Conservation (phyloP, 2,113 vertebrate species). For the Scartelaos histophorus region DNA sequence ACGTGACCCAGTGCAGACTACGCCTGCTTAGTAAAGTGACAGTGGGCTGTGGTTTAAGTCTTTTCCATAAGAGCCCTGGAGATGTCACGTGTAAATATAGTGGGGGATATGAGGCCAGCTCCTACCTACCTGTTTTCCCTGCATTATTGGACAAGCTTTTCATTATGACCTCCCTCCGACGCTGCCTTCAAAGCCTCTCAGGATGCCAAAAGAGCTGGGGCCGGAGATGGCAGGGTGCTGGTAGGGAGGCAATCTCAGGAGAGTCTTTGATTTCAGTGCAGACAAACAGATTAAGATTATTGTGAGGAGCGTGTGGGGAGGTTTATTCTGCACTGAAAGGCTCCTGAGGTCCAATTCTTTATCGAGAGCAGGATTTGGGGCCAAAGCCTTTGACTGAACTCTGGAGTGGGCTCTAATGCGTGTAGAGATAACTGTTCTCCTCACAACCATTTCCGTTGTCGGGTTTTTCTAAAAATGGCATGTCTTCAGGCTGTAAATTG, state of each 20-base stretch:
- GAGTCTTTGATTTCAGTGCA: constrained; percentile 46
- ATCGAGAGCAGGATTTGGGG: neutral
- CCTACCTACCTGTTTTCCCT: constrained; percentile 19
- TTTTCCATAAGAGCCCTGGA: neutral
- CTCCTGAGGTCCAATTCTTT: constrained; percentile 15
- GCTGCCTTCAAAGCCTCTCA: constrained; percentile 14
- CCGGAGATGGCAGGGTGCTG: neutral
- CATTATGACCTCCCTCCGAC: constrained; percentile 18
- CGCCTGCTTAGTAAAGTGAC: neutral
- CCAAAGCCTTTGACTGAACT: too few relatives aligned
- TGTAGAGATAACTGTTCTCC: neutral
- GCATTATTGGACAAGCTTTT: constrained; percentile 30
- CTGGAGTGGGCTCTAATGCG: neutral
- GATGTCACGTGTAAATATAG: neutral
- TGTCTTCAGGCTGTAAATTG: neutral
- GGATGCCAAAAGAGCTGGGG: constrained; percentile 8
- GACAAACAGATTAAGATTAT: constrained; percentile 53
- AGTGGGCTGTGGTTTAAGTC: neutral
- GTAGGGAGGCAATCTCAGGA: constrained; percentile 23
- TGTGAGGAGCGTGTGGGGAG: constrained; percentile 27
- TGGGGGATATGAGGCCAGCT: constrained; percentile 4
- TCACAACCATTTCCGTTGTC: neutral
- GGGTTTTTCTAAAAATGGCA: neutral
- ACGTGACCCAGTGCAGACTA: constrained; percentile 2
- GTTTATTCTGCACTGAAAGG: constrained; percentile 20